These are phyloP conservation scores for Rhinopomastus cyanomelas DNA, from an alignment of 2,113 vertebrate genomes.

Conservation along the genomic window DNA sequence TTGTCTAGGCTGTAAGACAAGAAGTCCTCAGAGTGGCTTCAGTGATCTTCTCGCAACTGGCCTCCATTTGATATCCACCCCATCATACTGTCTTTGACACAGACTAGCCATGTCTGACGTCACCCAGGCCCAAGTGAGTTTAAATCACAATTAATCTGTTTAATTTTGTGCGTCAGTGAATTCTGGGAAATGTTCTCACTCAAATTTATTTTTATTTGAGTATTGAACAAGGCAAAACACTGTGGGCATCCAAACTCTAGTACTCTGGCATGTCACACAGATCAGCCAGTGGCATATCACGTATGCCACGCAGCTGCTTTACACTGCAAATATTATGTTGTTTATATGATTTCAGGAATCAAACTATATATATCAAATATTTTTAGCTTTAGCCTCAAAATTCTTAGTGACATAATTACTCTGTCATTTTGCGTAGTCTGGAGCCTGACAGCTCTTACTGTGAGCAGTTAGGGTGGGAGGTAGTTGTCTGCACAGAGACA, in stretches of 20 bases:
- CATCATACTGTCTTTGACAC: background rate
- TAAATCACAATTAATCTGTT: background rate
- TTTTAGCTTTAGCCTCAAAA: background rate
- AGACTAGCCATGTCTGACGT: background rate
- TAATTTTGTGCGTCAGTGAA: background rate
- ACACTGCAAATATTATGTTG: background rate
- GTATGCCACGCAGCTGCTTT: background rate
- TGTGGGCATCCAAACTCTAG: background rate
- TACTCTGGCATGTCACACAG: background rate
- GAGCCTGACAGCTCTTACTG: background rate
- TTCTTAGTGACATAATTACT: background rate
- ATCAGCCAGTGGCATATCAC: background rate
- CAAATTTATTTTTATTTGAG: background rate
- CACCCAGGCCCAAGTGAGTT: background rate
- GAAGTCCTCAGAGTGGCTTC: background rate
- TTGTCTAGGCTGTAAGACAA: background rate
- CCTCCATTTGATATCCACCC: background rate
- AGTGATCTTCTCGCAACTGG: background rate
- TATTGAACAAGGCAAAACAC: background rate
- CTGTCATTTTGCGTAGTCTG: background rate
- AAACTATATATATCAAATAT: background rate
- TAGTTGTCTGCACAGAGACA: background rate
- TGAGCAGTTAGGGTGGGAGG: background rate
- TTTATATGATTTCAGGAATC: background rate
- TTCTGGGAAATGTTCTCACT: background rate